A percentile compares a stretch with the other conserved stretches of the same genome.
These are phyloP conservation scores for Dolichoris vasculosae DNA, from an alignment of 1,140 invertebrate species.

Conservation along the genomic window DNA sequence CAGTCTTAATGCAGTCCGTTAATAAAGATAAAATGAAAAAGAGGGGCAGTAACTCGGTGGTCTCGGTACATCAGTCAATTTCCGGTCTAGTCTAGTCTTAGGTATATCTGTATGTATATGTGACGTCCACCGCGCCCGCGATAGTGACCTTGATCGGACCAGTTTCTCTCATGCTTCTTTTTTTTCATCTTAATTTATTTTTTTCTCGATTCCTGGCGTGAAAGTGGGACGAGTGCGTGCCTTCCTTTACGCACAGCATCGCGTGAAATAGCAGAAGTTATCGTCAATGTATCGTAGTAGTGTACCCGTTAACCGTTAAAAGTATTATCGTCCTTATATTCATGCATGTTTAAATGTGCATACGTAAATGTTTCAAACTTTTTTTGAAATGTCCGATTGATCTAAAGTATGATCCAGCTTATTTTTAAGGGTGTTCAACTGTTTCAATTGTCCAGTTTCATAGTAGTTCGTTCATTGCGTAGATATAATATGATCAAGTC, in stretches of 20 bases:
- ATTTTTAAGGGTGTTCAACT: neutral
- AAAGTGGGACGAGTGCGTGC: constrained; percentile 43
- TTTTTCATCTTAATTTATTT: constrained; percentile 27
- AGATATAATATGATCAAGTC: neutral
- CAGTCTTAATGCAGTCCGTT: constrained; percentile 10
- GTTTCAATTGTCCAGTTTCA: neutral
- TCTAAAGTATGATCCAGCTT: neutral
- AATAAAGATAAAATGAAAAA: neutral
- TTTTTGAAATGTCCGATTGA: neutral
- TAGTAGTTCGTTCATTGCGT: neutral
- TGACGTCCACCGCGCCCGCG: neutral
- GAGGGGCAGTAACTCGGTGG: neutral
- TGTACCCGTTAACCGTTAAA: constrained; percentile 47
- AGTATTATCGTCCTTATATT: constrained; percentile 1
- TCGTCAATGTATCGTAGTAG: neutral
- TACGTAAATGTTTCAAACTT: neutral
- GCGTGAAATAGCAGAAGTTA: neutral
- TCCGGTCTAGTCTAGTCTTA: constrained; percentile 14
- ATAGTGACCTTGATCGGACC: constrained; percentile 46
- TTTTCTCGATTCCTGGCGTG: neutral
- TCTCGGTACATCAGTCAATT: constrained; percentile 6
- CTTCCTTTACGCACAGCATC: constrained; percentile 26
- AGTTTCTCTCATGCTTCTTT: constrained; percentile 38
- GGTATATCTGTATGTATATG: neutral
- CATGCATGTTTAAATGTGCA: neutral